Evolutionary conservation across 2,113 vertebrate species (phyloP), one percentile per base, ranked within the genome.

Genomic region (Natator depressus): DNA sequence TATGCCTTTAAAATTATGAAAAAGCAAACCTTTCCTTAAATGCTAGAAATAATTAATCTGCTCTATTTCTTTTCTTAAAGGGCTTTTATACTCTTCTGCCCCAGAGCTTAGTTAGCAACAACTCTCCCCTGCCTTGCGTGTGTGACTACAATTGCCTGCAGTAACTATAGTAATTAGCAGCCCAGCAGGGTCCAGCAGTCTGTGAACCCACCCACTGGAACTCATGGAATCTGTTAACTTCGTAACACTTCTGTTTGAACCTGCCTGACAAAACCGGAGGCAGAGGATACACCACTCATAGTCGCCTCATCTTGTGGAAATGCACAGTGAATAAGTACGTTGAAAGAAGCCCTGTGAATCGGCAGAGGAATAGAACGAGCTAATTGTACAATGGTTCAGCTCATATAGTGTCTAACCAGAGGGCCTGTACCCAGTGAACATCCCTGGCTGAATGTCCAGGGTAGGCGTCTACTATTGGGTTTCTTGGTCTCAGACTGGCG

Each of bases 91-190:
- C 46, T 17, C 27, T 31, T 65, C 76, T 14, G 49, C 75, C 82
- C 50, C 65, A 19, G 10, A 10, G 19, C 19, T 0, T 4, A 19
- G 2, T 81, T 53, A 55, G 54, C 81, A 46, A 0, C 49, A 50
- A 9, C 82, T 35, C 3, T 0, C 19, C 50, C 42, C n/a, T 35
- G 38, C 50, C 1, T 24, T 31, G n/a, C 3, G 1, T 31, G 19
- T 9, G 84, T 0, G 10, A 25, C 5, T 51, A 69, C 4, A 0
- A 76, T 46, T 86, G 87, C n/a, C 87, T 24, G 57, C 31, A 65
- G 87, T 42, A 42, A 42, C 31, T 19, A 31, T 3, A 59, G 57
- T 31, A 62, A 62, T 62, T 31, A 62, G 5, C 57, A 29, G 59
- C 59, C 59, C 13, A 62, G 59, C 59, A 65, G n/a, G 9, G 20